Base-by-base conservation (phyloP, 1,140 invertebrate genomes). In the Ericerus pela region DNA sequence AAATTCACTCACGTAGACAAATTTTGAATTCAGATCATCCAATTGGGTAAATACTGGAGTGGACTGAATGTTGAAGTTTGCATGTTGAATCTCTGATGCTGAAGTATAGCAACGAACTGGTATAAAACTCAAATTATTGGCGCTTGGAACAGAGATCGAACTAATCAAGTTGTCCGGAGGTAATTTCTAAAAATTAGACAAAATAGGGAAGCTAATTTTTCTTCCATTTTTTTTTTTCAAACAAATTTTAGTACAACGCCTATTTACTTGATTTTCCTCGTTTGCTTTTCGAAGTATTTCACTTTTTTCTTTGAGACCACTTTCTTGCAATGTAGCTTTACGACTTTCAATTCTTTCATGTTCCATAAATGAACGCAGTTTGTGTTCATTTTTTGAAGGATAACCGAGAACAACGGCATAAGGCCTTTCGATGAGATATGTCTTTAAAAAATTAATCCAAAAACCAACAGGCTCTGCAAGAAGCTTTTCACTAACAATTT, bases 11-110 rank as follows among this genome's bases (percentile, higher is more conserved):
- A 90, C 86, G 71, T 88, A 84, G 59, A 90, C 77, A 73, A 92
- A 91, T 65, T 87, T 86, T 1, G 84, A 86, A 57, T 83, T 78
- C 11, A 88, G 70, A 64, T 86, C 77, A 73, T 91, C 83, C 41
- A 90, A 71, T 60, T 85, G 79, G 2, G 85, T 81, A 63, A 77
- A 82, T 53, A 88, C 71, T 20, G 85, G 84, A n/a, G 85, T 66
- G 38, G 79, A 70, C 10, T 69, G 67, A 10, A 85, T 68, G 64
- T 79, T 74, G 59, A 87, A 78, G 61, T 73, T 66, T 2, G 76
- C 68, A 65, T 78, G 76, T 55, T 75, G 68, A n/a, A 74, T 67
- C 2, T 51, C 26, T 16, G 64, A 69, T 38, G 73, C 72, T 36
- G 70, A 73, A 28, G 69, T 70, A 66, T 76, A 85, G 27, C 77